Conservation (phyloP, 2,888 invertebrate species). For the Drosophila borealis region DNA sequence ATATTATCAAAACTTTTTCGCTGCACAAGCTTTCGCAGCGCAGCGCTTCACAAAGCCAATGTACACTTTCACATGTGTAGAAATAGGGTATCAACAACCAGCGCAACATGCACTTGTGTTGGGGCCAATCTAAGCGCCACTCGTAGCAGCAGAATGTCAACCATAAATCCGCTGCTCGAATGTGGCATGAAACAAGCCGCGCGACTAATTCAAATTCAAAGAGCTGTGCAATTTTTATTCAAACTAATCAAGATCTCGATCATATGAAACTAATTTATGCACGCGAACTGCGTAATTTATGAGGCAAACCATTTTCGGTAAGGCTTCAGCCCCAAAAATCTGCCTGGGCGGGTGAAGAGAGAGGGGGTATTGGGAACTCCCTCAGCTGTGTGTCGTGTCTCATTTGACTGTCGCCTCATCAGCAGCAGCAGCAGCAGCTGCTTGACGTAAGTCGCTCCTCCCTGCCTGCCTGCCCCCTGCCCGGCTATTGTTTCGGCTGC, state of each 20-base stretch:
- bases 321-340: slow-evolving; percentile 33
- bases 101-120: neutral
- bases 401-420: slow-evolving; percentile 42
- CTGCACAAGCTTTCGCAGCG: too few species aligned
- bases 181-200: neutral
- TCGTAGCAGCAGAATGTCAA: slow-evolving; percentile 17
- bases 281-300: slow-evolving; percentile 55
- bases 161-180: slow-evolving; percentile 38
- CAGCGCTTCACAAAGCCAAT: too few species aligned
- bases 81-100: neutral
- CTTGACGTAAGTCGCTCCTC: neutral
- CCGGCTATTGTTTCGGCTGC: slow-evolving; percentile 55
- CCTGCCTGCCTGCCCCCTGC: neutral
- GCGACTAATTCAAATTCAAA: slow-evolving; percentile 19
- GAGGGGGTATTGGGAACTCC: neutral
- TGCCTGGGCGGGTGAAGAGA: neutral
- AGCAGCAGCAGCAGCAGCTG: slow-evolving; percentile 21
- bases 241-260: slow-evolving; percentile 25
- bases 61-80: too few species aligned
- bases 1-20: too few species aligned
- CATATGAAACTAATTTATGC: slow-evolving; percentile 47
- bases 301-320: slow-evolving; percentile 26
- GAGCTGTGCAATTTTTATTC: slow-evolving; percentile 7
- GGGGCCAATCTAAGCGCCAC: slow-evolving; percentile 1
- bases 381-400: slow-evolving; percentile 19